Base-by-base conservation (phyloP, 2,113 vertebrate genomes). In the Alouatta palliata region DNA sequence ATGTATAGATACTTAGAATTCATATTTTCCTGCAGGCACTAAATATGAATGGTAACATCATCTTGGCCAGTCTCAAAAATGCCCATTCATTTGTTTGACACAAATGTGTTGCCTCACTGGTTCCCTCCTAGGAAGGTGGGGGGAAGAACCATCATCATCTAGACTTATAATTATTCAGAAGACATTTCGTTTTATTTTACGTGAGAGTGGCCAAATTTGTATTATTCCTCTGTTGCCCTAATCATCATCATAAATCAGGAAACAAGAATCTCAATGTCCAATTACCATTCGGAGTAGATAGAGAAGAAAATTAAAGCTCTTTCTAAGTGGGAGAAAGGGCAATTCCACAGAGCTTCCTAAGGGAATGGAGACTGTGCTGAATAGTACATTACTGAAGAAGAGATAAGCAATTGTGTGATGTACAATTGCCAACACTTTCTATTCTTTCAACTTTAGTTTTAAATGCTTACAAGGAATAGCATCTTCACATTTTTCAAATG, bases 211-310 rank as follows among this genome's bases (percentile, higher is more conserved):
- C 71, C 84, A 96, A 92, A 97, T 96, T 85, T 96, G 81, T 95
- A 92, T 95, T 90, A 95, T 68, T 94, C 90, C 73, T 97, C 92
- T 73, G 77, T 81, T 90, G 90, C 81, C 90, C 87, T 95, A 92
- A 95, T 97, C 93, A 96, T 97, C 97, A 77, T 75, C 90, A 96
- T 96, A 96, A 96, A 97, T 98, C 96, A 97, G 85, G 91, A 97
- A 97, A 91, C 90, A 97, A 86, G 92, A 96, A 93, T 90, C 73
- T 85, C 95, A 71, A 71, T 92, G 96, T 95, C 93, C 96, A 95
- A 92, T 96, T 97, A 94, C 90, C 68, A 97, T 92, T 97, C 94
- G 52, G 52, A 82, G 83, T 66, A 97, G 95, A 96, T 77, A 90
- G 92, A 95, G 90, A 97, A 98, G 92, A 68, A 97, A 97, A 97